phyloP scores from a whole-genome alignment of 2,888 invertebrate genomes.

The Cerastoderma edule region DNA sequence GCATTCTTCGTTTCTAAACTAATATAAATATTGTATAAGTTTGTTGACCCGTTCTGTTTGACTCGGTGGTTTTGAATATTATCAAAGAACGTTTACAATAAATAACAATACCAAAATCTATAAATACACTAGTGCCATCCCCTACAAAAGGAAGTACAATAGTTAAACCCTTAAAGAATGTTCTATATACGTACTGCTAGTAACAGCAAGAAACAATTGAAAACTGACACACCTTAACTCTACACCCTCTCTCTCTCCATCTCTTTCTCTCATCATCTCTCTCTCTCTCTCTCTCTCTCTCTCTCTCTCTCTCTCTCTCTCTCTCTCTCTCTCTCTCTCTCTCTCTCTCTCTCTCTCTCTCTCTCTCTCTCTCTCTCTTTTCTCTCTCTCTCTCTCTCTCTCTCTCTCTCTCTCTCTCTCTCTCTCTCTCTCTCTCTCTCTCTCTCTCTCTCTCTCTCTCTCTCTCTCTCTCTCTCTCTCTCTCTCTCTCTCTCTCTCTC shows the following conservation, averaged over 20 bases:
- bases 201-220: too few species aligned
- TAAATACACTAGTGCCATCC: too few species aligned
- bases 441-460: not conserved
- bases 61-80: too few species aligned
- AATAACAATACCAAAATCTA: too few species aligned
- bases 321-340: slow-evolving; percentile 29
- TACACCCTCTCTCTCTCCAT: not conserved
- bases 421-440: not conserved
- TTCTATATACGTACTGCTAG: too few species aligned
- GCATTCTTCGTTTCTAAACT: too few species aligned
- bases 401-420: not conserved
- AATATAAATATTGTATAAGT: too few species aligned
- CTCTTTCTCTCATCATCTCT: not conserved
- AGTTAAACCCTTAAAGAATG: too few species aligned
- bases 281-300: slow-evolving; percentile 1
- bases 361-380: slow-evolving; percentile 43
- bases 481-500: not conserved
- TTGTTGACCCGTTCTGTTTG: too few species aligned
- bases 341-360: slow-evolving; percentile 9
- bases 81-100: too few species aligned
- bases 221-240: too few species aligned
- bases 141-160: too few species aligned
- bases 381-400: slow-evolving; percentile 13
- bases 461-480: not conserved
- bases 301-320: slow-evolving; percentile 4